Evolutionary conservation across 2,888 invertebrate species (phyloP).

Genomic region (Diploptera punctata): DNA sequence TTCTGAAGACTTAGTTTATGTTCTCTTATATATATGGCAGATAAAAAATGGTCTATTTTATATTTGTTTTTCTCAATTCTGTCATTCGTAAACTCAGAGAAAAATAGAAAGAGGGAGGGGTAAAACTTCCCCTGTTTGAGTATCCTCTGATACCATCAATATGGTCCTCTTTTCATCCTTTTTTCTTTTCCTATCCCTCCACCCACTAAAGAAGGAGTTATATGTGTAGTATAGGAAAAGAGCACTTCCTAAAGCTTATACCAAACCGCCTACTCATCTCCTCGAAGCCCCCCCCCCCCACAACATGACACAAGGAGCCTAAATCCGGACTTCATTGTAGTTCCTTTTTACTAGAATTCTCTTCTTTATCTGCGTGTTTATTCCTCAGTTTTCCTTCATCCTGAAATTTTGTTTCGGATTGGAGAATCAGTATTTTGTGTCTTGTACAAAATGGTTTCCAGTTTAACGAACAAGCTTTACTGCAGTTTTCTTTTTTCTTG

Average conservation of each 20-base stretch:
- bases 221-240: neutral
- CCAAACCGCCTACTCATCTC: neutral
- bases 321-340: neutral
- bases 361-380: neutral
- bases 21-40: neutral
- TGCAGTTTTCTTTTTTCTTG: too few relatives aligned
- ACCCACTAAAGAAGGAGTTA: neutral
- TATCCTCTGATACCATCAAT: slow-evolving; percentile 13
- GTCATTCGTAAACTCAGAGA: slow-evolving; percentile 21
- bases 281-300: neutral
- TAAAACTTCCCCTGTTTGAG: neutral
- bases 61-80: slow-evolving; percentile 28
- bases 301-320: neutral
- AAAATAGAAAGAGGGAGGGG: neutral
- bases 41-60: neutral
- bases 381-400: neutral
- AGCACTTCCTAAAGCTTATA: neutral
- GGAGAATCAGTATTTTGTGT: too few relatives aligned
- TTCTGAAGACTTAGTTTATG: neutral
- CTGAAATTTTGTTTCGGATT: too few relatives aligned
- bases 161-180: neutral
- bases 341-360: neutral
- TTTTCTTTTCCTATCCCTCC: neutral
- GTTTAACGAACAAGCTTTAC: too few relatives aligned
- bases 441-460: too few relatives aligned